A percentile compares a stretch with the other conserved stretches of the same genome.
These are phyloP conservation scores for Tanypteryx hageni DNA, from an alignment of 2,888 invertebrate genomes.

Conservation along the genomic window DNA sequence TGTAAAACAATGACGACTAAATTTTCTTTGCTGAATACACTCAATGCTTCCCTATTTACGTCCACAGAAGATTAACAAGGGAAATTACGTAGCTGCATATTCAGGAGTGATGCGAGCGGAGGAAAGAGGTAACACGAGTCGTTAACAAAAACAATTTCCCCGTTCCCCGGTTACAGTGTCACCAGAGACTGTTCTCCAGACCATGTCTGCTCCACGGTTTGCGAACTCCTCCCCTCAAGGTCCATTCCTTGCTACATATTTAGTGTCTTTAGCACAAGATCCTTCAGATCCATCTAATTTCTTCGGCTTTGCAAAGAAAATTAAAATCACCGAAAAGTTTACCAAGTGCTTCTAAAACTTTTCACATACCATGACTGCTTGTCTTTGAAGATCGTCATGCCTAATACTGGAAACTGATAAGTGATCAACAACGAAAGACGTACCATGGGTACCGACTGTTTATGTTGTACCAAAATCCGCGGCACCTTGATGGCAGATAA, in stretches of 20 bases:
- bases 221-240: slow-evolving; percentile 13
- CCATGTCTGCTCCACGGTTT: slow-evolving; percentile 31
- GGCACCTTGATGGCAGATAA: too few species aligned
- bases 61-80: not conserved
- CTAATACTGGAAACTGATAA: too few species aligned
- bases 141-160: not conserved
- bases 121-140: not conserved
- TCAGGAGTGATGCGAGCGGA: not conserved
- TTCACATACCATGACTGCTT: too few species aligned
- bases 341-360: too few species aligned
- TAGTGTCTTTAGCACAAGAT: not conserved
- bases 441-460: too few species aligned
- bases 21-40: too few species aligned
- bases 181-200: slow-evolving; percentile 19
- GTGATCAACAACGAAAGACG: too few species aligned
- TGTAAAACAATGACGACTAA: too few species aligned
- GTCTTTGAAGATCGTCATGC: too few species aligned
- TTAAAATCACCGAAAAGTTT: too few species aligned
- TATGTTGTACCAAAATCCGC: too few species aligned
- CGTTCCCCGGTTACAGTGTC: slow-evolving; percentile 8
- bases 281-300: not conserved
- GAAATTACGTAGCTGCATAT: not conserved
- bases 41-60: too few species aligned
- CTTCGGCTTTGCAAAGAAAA: not conserved
- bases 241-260: not conserved